phyloP scores from a whole-genome alignment of 2,888 invertebrate genomes.

The Drosophila anomalipes region DNA sequence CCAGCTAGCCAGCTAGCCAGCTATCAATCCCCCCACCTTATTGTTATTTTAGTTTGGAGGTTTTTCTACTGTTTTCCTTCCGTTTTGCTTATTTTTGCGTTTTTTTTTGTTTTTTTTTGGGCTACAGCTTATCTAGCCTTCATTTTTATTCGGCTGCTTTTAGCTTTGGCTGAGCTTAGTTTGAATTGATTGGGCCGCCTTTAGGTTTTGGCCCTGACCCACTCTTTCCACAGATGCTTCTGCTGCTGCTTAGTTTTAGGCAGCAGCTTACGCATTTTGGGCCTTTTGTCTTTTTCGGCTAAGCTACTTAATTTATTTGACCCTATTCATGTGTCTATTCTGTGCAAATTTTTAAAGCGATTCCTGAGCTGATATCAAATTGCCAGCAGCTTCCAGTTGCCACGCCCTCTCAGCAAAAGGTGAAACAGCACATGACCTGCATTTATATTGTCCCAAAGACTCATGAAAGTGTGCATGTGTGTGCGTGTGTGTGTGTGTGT shows the following conservation, averaged over 20 bases:
- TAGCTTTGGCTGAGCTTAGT: slow-evolving; percentile 54
- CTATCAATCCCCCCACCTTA: slow-evolving; percentile 21
- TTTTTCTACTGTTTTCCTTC: slow-evolving; percentile 11
- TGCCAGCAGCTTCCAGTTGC: slow-evolving; percentile 28
- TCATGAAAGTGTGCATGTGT: background rate
- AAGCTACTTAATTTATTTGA: slow-evolving; percentile 78
- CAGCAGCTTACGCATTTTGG: slow-evolving; percentile 60
- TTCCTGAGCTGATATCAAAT: slow-evolving; percentile 67
- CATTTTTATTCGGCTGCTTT: slow-evolving; percentile 54
- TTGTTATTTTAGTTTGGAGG: slow-evolving; percentile 58
- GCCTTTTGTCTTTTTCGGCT: slow-evolving; percentile 65
- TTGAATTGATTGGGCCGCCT: slow-evolving; percentile 55
- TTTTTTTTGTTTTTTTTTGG: slow-evolving; percentile 14
- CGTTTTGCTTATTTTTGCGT: slow-evolving; percentile 15
- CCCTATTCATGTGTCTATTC: slow-evolving; percentile 53
- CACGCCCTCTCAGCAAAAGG: slow-evolving; percentile 26
- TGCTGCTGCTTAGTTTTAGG: slow-evolving; percentile 53
- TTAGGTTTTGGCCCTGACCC: slow-evolving; percentile 34
- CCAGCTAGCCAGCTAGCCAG: slow-evolving; percentile 27
- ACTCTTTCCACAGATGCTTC: slow-evolving; percentile 7
- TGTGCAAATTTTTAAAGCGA: slow-evolving; percentile 63
- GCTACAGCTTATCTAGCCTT: slow-evolving; percentile 59
- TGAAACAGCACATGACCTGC: slow-evolving; percentile 44
- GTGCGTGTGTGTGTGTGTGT: background rate
- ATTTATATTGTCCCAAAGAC: slow-evolving; percentile 30